Evolutionary conservation across 2,888 invertebrate genomes (phyloP), one percentile per base, ranked within the genome.

Genomic region (Elegia similella): DNA sequence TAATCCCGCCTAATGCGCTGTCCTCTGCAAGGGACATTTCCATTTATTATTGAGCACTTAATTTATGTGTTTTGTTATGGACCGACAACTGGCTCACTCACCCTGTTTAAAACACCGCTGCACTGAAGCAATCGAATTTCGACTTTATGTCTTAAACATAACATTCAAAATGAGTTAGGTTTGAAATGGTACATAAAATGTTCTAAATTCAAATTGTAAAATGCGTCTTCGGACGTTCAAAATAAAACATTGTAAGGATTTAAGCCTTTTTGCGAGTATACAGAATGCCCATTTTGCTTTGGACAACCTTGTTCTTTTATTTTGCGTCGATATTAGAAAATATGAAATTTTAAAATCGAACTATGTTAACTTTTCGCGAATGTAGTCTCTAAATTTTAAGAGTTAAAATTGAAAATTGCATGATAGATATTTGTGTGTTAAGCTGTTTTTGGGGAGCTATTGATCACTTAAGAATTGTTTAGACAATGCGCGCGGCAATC

Each of bases 11-110:
- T 90, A 91, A 90, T 88, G 88, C 89, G 86, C 88, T 87, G 90
- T 88, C 89, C 89, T 88, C 91, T 92, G 92, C 88, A 84, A 85
- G 82, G 90, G 92, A 92, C 92, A 92, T 88, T 90, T 89, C 91
- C 92, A 92, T 92, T 92, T 92, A 92, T 92, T 92, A 92, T 91
- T 91, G 91, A 90, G 91, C 90, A 90, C 92, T 91, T 92, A 92
- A 92, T 92, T 92, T 92, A 92, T 92, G 91, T 91, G 91, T 91
- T 90, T 91, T 90, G 89, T 90, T 88, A 90, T 91, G 90, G 91
- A 88, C 91, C 88, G 80, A 88, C 87, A 84, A 86, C 87, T 82
- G 79, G 79, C 72, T 69, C 73, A 62, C 67, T 62, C 68, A 73
- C 70, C 72, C 73, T 61, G 65, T 68, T 61, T 66, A 76, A 80